phyloP scores from a whole-genome alignment of 1,140 invertebrate genomes.

The Caenorhabditis brenneri region DNA sequence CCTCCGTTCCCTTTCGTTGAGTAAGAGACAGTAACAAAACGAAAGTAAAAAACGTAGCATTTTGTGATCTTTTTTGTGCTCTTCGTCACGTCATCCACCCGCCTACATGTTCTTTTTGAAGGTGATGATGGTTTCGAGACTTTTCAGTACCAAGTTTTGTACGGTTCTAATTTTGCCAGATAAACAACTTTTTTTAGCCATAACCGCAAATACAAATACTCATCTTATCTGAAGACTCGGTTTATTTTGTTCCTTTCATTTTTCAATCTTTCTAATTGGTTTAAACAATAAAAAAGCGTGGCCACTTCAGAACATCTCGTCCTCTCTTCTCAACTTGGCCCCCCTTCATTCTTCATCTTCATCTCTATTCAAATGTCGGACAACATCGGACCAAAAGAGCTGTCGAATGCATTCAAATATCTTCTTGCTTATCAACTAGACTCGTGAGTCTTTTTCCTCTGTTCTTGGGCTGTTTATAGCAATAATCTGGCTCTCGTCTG shows the following conservation, averaged over 20 bases:
- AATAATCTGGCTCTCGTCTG: too few species aligned
- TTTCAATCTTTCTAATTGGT: background rate
- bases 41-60: background rate
- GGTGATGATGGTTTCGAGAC: too few species aligned
- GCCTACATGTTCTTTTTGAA: background rate
- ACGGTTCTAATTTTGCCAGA: background rate
- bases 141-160: too few species aligned
- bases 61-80: conserved; percentile 6
- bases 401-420: conserved; percentile 37
- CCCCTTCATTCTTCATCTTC: background rate
- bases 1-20: background rate
- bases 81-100: background rate
- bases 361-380: background rate
- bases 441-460: conserved; percentile 1
- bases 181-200: background rate
- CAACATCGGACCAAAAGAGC: background rate
- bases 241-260: background rate
- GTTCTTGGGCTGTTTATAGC: too few species aligned
- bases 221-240: too few species aligned
- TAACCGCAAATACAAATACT: too few species aligned
- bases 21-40: background rate
- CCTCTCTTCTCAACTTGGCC: conserved; percentile 18
- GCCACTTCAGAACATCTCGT: conserved; percentile 1
- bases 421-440: conserved; percentile 27
- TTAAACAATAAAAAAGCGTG: background rate